Conservation (phyloP, 2,113 vertebrate genomes). For the Collichthys lucidus region DNA sequence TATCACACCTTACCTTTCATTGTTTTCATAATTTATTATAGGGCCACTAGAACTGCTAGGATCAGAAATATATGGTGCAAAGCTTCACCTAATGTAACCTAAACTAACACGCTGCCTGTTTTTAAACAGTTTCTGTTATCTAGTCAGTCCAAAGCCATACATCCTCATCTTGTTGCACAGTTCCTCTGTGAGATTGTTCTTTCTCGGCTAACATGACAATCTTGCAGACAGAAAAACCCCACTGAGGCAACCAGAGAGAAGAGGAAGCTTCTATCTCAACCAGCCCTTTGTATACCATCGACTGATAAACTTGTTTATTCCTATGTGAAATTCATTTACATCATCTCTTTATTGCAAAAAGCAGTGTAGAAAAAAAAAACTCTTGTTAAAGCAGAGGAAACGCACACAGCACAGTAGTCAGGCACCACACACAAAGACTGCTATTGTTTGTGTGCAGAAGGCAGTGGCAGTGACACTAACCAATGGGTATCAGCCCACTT, state of each 20-base stretch:
- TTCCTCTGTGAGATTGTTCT: constrained; percentile 57
- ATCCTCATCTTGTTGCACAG: constrained; percentile 59
- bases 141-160: constrained; percentile 2
- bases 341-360: constrained; percentile 45
- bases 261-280: constrained; percentile 48
- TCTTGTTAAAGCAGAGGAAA: constrained; percentile 47
- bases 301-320: neutral
- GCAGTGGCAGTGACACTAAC: constrained; percentile 70
- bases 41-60: neutral
- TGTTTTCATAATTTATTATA: neutral
- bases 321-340: constrained; percentile 41
- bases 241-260: constrained; percentile 29
- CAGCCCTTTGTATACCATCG: constrained; percentile 17
- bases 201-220: constrained; percentile 9
- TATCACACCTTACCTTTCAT: neutral
- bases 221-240: constrained; percentile 24
- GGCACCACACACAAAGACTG: constrained; percentile 68
- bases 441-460: constrained; percentile 71
- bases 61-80: neutral
- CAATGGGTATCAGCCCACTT: constrained; percentile 70
- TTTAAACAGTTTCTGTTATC: neutral
- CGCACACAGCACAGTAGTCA: constrained; percentile 26
- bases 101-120: neutral
- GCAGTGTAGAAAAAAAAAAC: constrained; percentile 46
- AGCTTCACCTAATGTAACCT: neutral